Percentiles rank a stretch among this genome's conserved stretches.
These are phyloP conservation scores for Sapayoa aenigma DNA, from an alignment of 2,113 vertebrate genomes.

Conservation along the genomic window DNA sequence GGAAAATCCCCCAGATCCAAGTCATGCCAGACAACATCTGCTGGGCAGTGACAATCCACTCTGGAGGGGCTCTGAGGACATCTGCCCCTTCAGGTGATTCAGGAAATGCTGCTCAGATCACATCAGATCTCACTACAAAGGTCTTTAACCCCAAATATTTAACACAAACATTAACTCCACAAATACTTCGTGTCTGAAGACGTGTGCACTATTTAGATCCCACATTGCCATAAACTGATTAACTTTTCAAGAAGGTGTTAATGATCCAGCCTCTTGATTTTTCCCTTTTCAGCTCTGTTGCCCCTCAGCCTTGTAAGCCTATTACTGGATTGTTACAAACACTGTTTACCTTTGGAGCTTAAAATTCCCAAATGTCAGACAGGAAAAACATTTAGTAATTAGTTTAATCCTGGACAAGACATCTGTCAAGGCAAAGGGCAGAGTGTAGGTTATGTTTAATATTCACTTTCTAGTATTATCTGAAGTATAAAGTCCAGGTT, in stretches of 20 bases:
- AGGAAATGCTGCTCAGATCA: not conserved
- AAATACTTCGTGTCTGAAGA: not conserved
- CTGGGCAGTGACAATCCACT: not conserved
- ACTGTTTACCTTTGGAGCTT: conserved; percentile 48
- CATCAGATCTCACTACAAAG: too few species aligned
- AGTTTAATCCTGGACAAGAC: conserved; percentile 46
- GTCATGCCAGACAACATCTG: fast-evolving
- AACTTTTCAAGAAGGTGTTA: conserved; percentile 24
- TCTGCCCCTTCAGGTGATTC: not conserved
- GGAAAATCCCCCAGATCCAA: not conserved
- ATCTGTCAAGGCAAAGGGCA: conserved; percentile 28
- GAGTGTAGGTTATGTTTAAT: not conserved
- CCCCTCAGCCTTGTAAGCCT: conserved; percentile 50
- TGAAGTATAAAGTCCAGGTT: not conserved
- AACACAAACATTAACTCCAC: fast-evolving
- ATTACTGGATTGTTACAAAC: conserved; percentile 56
- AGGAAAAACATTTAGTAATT: conserved; percentile 58
- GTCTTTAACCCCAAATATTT: not conserved
- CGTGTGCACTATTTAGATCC: not conserved
- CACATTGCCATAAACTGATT: not conserved
- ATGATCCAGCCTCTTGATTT: conserved; percentile 22
- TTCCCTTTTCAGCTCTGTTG: conserved; percentile 51
- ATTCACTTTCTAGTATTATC: not conserved
- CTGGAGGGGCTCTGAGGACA: not conserved
- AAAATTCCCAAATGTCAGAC: conserved; percentile 37